A percentile compares a stretch with the other conserved stretches of the same genome.
Conservation (phyloP, 2,113 vertebrate species). For the Phrynocephalus versicolor region DNA sequence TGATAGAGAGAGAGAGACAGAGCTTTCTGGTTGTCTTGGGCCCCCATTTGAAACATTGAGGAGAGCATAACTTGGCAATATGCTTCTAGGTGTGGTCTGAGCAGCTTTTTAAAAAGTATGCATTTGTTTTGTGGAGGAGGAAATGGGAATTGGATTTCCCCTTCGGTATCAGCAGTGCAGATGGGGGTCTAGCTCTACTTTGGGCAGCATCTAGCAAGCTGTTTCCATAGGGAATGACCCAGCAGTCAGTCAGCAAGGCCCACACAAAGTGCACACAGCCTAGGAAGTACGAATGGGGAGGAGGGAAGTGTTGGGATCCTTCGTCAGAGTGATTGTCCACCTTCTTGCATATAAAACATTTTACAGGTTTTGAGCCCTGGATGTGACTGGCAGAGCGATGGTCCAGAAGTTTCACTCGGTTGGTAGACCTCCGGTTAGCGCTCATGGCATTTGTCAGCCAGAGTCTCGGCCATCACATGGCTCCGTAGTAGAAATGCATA, state of each 20-base stretch:
- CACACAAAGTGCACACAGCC: neutral
- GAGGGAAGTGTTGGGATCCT: neutral
- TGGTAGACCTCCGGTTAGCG: neutral
- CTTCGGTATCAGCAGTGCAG: neutral
- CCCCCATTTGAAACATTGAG: neutral
- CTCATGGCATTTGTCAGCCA: neutral
- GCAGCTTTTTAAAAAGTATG: neutral
- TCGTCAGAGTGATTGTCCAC: neutral
- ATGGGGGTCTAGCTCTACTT: neutral
- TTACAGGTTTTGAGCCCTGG: neutral
- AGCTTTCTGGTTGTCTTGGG: constrained; percentile 3
- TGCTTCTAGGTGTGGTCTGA: neutral
- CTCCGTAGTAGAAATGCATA: neutral
- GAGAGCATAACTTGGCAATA: neutral
- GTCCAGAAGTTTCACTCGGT: neutral
- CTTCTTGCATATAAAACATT: neutral
- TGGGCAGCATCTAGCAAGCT: neutral
- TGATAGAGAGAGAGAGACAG: neutral
- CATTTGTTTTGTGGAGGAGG: neutral
- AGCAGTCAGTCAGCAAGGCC: neutral
- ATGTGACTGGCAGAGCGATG: too few species aligned
- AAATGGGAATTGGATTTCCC: neutral
- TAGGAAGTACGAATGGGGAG: neutral
- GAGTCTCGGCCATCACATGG: neutral
- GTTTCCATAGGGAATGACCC: neutral